Conservation (phyloP, 2,797 vertebrate species). For the Gymnoscopelus microlampas region DNA sequence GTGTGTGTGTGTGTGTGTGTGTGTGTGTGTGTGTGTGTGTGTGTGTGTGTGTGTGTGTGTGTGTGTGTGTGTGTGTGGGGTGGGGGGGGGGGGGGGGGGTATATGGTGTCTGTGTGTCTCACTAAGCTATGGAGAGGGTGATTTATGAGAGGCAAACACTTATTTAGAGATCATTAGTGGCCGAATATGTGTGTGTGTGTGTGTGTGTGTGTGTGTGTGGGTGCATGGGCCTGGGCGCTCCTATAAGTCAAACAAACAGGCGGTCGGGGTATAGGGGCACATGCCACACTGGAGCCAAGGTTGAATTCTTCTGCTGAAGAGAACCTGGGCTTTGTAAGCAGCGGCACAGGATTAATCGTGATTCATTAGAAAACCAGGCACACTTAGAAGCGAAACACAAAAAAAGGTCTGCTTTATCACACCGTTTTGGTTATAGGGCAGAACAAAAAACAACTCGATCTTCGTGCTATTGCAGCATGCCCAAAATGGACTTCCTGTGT, state of each 20-base stretch:
- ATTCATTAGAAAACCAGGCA: conserved; percentile 55
- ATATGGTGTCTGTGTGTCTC: conserved; percentile 34
- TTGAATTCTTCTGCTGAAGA: conserved; percentile 44
- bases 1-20: conserved; percentile 51
- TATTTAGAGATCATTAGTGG: conserved; percentile 63
- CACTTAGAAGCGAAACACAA: conserved; percentile 43
- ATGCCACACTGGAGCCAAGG: conserved; percentile 46
- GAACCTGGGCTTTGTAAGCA: conserved; percentile 47
- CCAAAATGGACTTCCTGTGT: conserved; percentile 53
- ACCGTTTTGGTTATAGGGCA: conserved; percentile 57
- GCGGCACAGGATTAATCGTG: conserved; percentile 58
- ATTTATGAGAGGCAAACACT: conserved; percentile 71
- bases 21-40: conserved; percentile 43
- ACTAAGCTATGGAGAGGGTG: conserved; percentile 52
- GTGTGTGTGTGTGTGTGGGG: conserved; percentile 20
- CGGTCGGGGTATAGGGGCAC: conserved; percentile 24
- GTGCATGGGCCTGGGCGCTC: conserved; percentile 20
- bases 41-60: conserved; percentile 51
- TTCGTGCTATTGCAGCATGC: conserved; percentile 30
- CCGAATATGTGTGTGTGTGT: neutral
- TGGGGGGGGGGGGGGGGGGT: neutral
- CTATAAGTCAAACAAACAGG: conserved; percentile 72
- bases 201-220: conserved; percentile 8
- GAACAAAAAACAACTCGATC: conserved; percentile 55
- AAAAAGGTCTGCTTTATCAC: conserved; percentile 49